phyloP scores from a whole-genome alignment of 2,113 vertebrate species.

The Hemibagrus wyckioides region DNA sequence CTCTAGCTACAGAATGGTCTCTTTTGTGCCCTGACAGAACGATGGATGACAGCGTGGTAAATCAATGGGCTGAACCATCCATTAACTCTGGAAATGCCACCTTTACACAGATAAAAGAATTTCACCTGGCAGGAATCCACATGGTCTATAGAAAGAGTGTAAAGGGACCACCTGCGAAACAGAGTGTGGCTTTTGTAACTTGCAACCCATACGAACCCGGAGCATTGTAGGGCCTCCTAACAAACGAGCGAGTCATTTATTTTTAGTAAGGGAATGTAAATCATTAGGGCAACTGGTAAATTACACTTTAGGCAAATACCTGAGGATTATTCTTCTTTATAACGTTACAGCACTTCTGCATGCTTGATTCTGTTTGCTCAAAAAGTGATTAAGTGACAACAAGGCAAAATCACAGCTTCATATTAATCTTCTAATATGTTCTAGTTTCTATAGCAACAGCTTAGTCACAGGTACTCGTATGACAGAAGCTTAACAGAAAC shows the following conservation, averaged over 20 bases:
- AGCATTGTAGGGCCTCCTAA: background rate
- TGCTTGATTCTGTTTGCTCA: background rate
- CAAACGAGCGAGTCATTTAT: background rate
- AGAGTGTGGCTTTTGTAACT: background rate
- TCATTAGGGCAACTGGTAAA: background rate
- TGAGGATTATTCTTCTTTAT: background rate
- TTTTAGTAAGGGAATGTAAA: background rate
- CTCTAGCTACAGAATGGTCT: conserved; percentile 22
- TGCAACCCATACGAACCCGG: background rate
- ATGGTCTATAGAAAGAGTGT: background rate
- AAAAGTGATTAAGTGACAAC: no score
- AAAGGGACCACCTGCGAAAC: background rate
- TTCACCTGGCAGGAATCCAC: conserved; percentile 21
- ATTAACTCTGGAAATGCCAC: conserved; percentile 41
- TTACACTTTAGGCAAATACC: background rate
- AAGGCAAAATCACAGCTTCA: no score
- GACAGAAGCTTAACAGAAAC: no score
- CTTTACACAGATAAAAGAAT: conserved; percentile 23
- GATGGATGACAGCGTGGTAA: conserved; percentile 29
- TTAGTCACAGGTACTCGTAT: no score
- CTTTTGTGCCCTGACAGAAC: conserved; percentile 27
- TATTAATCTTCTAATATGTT: no score
- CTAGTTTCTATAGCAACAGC: no score
- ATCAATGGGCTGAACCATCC: conserved; percentile 35
- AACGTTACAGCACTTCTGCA: background rate